Evolutionary conservation across 2,797 vertebrate genomes (phyloP), one percentile per base, ranked within the genome.

Genomic region (Hyperoplus lanceolatus): DNA sequence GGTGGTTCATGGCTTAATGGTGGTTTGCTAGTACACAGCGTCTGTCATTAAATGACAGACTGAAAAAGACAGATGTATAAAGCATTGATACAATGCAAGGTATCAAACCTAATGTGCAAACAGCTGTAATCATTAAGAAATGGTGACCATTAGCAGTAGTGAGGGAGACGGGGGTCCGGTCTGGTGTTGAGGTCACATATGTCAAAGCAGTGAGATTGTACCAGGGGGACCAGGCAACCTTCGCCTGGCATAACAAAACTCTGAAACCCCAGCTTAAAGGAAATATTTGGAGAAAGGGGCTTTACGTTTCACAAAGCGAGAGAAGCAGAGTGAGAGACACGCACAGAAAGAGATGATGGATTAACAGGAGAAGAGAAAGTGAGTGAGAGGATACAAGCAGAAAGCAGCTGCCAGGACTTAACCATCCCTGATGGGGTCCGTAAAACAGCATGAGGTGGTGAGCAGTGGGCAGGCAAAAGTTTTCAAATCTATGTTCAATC

Each of bases 201-300:
- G 92, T 94, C 90, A 88, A 72, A 82, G 89, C 80, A 73, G 79
- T 81, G 64, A 89, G 90, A 94, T 90, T 89, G 90, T 84, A 94
- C 94, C 94, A 90, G 55, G 29, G 93, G 94, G 93, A 95, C 82
- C 83, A 66, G 18, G 87, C 86, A 90, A 85, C 50, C 70, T 85
- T 93, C 62, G 77, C 90, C 90, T 95, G 93, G 93, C 92, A 95
- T 91, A 95, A 96, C 94, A 95, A 93, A 92, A 89, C 79, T 85
- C 88, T 94, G 95, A 95, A 95, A 96, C 93, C 90, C 75, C 93
- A 96, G 90, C 95, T 95, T 90, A 94, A 95, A 90, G 93, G 94
- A 95, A 96, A 96, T 95, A 96, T 96, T 96, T 95, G 90, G 90
- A 94, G 87, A 94, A 91, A 88, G 81, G 70, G 87, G 92, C 91